Evolutionary conservation across 2,797 vertebrate genomes (phyloP), one percentile per base, ranked within the genome.

Genomic region (Tapirus indicus): DNA sequence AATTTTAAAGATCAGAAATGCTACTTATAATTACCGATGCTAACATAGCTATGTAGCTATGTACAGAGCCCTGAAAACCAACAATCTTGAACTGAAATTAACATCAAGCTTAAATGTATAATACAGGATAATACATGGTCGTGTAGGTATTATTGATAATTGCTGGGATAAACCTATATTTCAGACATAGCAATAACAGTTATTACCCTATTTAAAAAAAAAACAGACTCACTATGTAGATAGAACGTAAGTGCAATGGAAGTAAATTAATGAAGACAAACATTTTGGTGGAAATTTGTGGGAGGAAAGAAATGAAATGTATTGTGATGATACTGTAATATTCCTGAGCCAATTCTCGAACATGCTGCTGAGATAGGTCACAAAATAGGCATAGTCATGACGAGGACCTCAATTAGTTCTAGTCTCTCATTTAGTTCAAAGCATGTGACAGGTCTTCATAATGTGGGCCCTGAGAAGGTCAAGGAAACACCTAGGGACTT

Each of bases 1-100:
- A 68, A 66, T 66, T 90, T 94, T 86, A 86, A 86, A 96, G 29
- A 77, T 44, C 23, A 86, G 9, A 97, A 89, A 77, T 89, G 27
- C 52, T 80, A 32, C 21, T 52, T 75, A 80, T 0, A 82, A 68
- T 58, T 66, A 95, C 44, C 89, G 27, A 89, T 86, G 38, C 77
- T 92, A 94, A 56, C 11, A 52, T 23, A 44, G 35, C 17, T n/a
- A 49, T 49, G 2, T 29, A 79, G 54, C 49, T 77, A 71, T 78
- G 38, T 69, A 17, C 32, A 35, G 13, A 60, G 12, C 16, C 47
- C 82, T 58, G 4, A 94, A 94, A 85, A 80, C 18, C 29, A 94
- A 54, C n/a, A 82, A 85, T 10, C 74, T 1, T 96, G n/a, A 72
- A 88, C 13, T 83, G 60, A 88, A 92, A 79, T 66, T 54, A 95